These are phyloP conservation scores for Myocastor coypus DNA, from an alignment of 2,113 vertebrate genomes.

Conservation along the genomic window DNA sequence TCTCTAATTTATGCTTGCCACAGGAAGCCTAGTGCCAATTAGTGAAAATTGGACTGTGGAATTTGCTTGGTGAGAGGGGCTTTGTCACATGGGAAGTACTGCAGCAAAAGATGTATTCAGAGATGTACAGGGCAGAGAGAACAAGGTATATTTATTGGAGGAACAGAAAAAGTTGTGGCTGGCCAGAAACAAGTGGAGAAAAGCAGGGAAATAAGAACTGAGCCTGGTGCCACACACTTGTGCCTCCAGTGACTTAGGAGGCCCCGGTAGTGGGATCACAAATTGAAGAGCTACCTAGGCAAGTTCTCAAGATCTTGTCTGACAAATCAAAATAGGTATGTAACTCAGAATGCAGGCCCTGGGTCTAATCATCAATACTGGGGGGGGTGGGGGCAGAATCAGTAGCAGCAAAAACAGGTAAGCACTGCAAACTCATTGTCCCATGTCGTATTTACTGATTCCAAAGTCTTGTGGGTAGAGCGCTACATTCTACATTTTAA, in stretches of 20 bases:
- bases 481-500: neutral
- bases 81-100: neutral
- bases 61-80: neutral
- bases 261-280: neutral
- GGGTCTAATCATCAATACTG: neutral
- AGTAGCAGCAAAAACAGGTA: neutral
- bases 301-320: neutral
- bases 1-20: constrained; percentile 25
- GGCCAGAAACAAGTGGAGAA: neutral
- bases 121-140: neutral
- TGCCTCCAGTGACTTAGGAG: neutral
- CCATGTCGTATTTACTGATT: neutral
- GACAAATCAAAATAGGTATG: neutral
- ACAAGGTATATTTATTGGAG: neutral
- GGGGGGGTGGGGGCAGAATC: neutral
- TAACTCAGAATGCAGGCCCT: neutral
- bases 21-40: constrained; percentile 29
- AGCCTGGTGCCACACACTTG: neutral
- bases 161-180: neutral
- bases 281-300: neutral
- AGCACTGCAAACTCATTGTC: neutral
- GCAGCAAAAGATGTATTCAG: neutral
- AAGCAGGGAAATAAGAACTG: neutral
- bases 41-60: neutral
- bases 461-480: neutral